These are phyloP conservation scores for Watsonalla cultraria DNA, from an alignment of 2,888 invertebrate species.

Conservation along the genomic window DNA sequence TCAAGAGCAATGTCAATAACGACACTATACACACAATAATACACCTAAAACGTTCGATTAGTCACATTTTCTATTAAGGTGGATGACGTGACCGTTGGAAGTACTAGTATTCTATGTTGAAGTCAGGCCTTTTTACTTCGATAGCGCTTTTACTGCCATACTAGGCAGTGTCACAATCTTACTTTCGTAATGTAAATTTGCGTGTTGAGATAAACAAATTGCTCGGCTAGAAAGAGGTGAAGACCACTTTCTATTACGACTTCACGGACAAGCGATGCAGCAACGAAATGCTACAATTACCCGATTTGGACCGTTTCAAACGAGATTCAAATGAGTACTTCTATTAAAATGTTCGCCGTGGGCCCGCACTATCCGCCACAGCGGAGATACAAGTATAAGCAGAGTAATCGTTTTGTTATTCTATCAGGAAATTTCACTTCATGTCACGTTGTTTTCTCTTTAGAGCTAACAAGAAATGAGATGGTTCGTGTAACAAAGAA, in stretches of 20 bases:
- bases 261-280: constrained; percentile 21
- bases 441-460: not conserved
- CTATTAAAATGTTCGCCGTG: constrained; percentile 18
- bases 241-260: constrained; percentile 44
- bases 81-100: constrained; percentile 17
- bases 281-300: constrained; percentile 27
- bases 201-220: constrained; percentile 11
- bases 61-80: constrained; percentile 18
- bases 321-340: constrained; percentile 3
- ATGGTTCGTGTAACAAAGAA: not conserved
- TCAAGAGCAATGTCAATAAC: not conserved
- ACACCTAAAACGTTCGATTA: constrained; percentile 9
- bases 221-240: constrained; percentile 16
- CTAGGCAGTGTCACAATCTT: not conserved
- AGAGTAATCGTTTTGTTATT: not conserved
- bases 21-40: not conserved
- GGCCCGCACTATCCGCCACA: constrained; percentile 11
- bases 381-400: not conserved
- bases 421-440: not conserved
- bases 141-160: not conserved
- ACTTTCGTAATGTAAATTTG: constrained; percentile 4
- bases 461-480: not conserved
- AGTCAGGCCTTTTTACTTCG: not conserved
- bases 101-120: not conserved
- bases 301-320: constrained; percentile 27